Conservation (phyloP, 1,140 invertebrate genomes). For the Oscheius sp. region DNA sequence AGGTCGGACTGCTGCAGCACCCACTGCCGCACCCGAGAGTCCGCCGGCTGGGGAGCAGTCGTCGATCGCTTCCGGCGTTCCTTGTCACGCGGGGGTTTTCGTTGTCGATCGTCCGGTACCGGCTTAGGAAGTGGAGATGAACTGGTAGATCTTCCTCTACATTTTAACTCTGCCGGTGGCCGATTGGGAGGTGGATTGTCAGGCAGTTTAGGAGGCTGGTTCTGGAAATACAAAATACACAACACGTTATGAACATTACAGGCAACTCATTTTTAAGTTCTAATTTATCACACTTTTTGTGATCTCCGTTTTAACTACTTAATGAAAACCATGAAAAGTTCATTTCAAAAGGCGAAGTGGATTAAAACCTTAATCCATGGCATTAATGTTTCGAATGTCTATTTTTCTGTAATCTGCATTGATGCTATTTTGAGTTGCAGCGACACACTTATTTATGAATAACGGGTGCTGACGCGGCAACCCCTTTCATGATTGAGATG, state of each 20-base stretch:
- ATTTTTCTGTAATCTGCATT: too few species aligned
- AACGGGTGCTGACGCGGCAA: too few species aligned
- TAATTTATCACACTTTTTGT: too few species aligned
- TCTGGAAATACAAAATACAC: not conserved
- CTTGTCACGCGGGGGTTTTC: slow-evolving; percentile 16
- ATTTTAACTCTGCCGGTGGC: slow-evolving; percentile 9
- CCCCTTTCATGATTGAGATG: too few species aligned
- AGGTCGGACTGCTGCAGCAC: slow-evolving; percentile 50
- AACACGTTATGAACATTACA: not conserved
- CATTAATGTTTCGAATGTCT: too few species aligned
- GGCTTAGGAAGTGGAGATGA: slow-evolving; percentile 23
- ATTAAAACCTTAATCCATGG: too few species aligned
- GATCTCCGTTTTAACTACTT: too few species aligned
- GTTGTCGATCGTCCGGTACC: slow-evolving; percentile 16
- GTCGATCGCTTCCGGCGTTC: slow-evolving; percentile 9
- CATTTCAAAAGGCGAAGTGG: too few species aligned
- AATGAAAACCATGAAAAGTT: too few species aligned
- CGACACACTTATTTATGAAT: too few species aligned
- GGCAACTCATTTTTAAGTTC: too few species aligned
- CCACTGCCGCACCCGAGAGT: slow-evolving; percentile 44
- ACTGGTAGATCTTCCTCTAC: not conserved
- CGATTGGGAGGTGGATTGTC: slow-evolving; percentile 19
- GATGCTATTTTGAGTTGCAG: too few species aligned
- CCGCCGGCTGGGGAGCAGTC: slow-evolving; percentile 12
- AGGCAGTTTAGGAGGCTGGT: not conserved